Base-by-base conservation (phyloP, 2,113 vertebrate species). In the Lagopus leucura region DNA sequence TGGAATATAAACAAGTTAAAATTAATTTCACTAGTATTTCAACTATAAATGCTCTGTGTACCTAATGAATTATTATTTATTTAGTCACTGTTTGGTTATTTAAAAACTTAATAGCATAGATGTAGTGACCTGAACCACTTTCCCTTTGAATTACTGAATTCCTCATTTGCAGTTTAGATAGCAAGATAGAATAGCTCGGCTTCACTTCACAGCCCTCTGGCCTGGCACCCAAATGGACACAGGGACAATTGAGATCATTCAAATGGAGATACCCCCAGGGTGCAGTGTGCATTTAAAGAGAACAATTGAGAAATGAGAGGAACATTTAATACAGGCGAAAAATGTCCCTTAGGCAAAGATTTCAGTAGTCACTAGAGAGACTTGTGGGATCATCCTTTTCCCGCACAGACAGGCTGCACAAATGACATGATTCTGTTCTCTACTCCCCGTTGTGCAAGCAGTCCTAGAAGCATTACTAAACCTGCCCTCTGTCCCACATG, bases 41-140 rank as follows among this genome's bases (percentile, higher is more conserved):
- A 42, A 88, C 76, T 89, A 57, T 43, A 85, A 82, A 95, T 84
- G 83, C 94, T 93, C 65, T 83, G 54, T 86, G 83, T 89, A 84
- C 70, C 71, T 96, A 94, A 96, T 92, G 97, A 96, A 97, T 96
- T 94, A 93, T 73, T 82, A 92, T 96, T 96, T 93, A 94, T 95
- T 96, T 95, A 86, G 89, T 86, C 88, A 94, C 82, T 95, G 48
- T 92, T 96, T 63, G 48, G 6, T 96, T 95, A 91, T 94, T 97
- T 96, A 88, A 90, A 80, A 78, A 75, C 77, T 96, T 96, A 66
- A 82, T 88, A 88, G 80, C 64, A 94, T 60, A 36, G 24, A 73
- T 6, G 50, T 85, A 87, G 67, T 82, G 92, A 94, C 82, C 93
- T 57, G 8, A 72, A 84, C 88, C 77, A 74, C 72, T 82, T 64